phyloP scores from a whole-genome alignment of 2,113 vertebrate genomes.

The Cavia aperea region DNA sequence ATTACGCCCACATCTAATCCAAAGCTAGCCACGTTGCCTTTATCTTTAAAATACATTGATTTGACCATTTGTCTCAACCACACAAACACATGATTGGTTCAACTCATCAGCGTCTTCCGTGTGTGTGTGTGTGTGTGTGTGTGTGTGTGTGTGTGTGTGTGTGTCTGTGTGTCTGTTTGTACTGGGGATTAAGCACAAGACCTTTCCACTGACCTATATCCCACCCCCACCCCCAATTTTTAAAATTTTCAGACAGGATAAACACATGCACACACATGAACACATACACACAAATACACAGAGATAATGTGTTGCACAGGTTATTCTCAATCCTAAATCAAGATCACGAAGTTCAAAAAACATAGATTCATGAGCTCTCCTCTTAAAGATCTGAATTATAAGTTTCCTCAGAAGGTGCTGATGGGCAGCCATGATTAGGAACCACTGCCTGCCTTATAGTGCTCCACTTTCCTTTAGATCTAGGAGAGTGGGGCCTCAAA shows the following conservation, averaged over 20 bases:
- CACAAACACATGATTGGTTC: neutral
- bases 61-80: neutral
- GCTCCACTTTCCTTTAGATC: neutral
- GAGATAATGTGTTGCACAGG: neutral
- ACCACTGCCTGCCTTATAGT: neutral
- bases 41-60: neutral
- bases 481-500: neutral
- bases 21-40: neutral
- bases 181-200: neutral
- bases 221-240: neutral
- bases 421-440: neutral
- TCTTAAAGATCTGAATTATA: conserved; percentile 14
- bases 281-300: neutral
- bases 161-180: neutral
- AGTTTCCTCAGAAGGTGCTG: conserved; percentile 29
- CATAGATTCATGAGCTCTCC: neutral
- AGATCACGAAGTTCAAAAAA: conserved; percentile 4
- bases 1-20: neutral
- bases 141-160: neutral
- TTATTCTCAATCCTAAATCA: conserved; percentile 30
- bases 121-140: neutral
- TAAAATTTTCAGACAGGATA: neutral
- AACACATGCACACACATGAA: neutral
- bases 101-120: neutral
- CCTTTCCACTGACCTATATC: neutral